Evolutionary conservation across 2,888 invertebrate genomes (phyloP).

Genomic region (Lutraria lutraria): DNA sequence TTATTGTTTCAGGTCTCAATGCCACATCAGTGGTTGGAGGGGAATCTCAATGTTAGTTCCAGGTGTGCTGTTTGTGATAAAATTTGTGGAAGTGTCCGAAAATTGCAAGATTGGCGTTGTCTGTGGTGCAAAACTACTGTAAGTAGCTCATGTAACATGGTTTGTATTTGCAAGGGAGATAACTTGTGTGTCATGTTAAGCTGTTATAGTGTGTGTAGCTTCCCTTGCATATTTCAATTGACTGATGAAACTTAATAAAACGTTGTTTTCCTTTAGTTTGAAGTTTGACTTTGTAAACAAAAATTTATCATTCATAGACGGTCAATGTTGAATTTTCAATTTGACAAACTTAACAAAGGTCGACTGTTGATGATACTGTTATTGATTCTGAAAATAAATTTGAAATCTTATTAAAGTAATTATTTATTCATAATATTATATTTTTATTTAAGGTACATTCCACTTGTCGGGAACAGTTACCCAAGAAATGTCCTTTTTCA

Average conservation of each 20-base stretch:
- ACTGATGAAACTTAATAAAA: too few species aligned
- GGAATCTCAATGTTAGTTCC: constrained; percentile 97
- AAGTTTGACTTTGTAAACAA: too few species aligned
- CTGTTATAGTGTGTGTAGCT: not conserved
- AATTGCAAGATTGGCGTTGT: constrained; percentile 98
- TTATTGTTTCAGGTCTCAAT: constrained; percentile 88
- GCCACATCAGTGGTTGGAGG: constrained; percentile 99
- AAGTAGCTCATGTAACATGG: constrained; percentile 64
- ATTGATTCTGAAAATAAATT: too few species aligned
- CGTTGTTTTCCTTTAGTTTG: too few species aligned
- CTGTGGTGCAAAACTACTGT: constrained; percentile 96
- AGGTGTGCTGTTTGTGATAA: constrained; percentile 97
- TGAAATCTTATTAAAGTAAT: too few species aligned
- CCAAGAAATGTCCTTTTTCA: constrained; percentile 94
- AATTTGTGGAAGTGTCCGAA: constrained; percentile 97
- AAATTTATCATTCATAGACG: too few species aligned
- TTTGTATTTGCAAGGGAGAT: not conserved
- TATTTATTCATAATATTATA: too few species aligned
- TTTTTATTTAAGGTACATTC: constrained; percentile 91
- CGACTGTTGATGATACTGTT: too few species aligned
- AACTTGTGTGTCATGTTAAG: not conserved
- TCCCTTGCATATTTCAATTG: not conserved
- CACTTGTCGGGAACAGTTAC: constrained; percentile 94
- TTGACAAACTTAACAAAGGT: too few species aligned
- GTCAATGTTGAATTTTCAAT: too few species aligned